phyloP scores from a whole-genome alignment of 2,888 invertebrate genomes.

The Drosophila yooni region DNA sequence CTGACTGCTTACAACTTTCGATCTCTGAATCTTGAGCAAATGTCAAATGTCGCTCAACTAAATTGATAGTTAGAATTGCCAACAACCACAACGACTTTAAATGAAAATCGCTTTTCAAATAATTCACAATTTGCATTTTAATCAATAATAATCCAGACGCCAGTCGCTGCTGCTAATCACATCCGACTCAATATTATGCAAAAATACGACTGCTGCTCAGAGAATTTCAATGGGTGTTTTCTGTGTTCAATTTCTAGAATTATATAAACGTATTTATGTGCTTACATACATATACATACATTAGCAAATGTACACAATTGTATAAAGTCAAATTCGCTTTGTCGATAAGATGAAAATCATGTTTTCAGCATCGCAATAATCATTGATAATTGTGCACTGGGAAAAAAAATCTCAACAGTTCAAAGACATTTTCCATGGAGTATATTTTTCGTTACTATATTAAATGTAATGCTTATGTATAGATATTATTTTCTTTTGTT shows the following conservation, averaged over 20 bases:
- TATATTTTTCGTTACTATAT: neutral
- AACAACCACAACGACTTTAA: constrained; percentile 2
- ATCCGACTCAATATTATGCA: constrained; percentile 7
- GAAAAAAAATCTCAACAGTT: neutral
- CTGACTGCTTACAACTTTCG: constrained; percentile 41
- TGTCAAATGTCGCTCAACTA: neutral
- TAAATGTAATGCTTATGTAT: neutral
- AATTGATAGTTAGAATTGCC: neutral
- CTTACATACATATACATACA: neutral
- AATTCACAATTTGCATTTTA: constrained; percentile 17
- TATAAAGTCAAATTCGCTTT: neutral
- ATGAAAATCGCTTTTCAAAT: constrained; percentile 6
- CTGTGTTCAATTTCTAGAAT: constrained; percentile 15
- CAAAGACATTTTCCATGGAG: neutral
- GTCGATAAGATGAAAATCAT: constrained; percentile 37
- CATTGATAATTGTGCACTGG: neutral
- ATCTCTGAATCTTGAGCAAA: constrained; percentile 52
- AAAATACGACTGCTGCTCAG: constrained; percentile 5
- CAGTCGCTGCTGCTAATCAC: neutral
- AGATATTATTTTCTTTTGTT: neutral
- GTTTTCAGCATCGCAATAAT: constrained; percentile 30
- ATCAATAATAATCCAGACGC: neutral
- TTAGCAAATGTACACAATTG: neutral
- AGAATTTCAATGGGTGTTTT: neutral
- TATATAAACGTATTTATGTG: neutral